Percentiles rank a stretch among this genome's conserved stretches.
These are phyloP conservation scores for Caenorhabditis uteleia DNA, from an alignment of 2,888 invertebrate genomes.

Conservation along the genomic window DNA sequence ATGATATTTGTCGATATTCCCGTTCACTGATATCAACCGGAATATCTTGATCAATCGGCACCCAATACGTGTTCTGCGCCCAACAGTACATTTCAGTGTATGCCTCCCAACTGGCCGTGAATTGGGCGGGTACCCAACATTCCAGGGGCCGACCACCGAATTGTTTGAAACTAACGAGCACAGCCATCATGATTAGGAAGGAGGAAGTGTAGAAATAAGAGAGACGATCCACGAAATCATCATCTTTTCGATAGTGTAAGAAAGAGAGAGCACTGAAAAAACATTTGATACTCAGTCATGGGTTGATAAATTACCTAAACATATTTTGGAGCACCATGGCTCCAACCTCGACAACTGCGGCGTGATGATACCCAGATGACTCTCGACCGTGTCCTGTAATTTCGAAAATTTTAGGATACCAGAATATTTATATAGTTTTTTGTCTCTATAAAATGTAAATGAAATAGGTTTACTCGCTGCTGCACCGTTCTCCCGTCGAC, in stretches of 20 bases:
- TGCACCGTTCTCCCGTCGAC: too few species aligned
- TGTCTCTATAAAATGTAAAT: background rate
- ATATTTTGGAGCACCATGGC: conserved; percentile 70
- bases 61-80: conserved; percentile 74
- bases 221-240: conserved; percentile 69
- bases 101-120: conserved; percentile 73
- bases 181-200: conserved; percentile 70
- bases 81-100: conserved; percentile 74
- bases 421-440: background rate
- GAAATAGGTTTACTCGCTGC: too few species aligned
- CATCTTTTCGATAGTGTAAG: conserved; percentile 67
- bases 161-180: conserved; percentile 69
- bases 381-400: conserved; percentile 56
- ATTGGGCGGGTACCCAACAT: conserved; percentile 72
- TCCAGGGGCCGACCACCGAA: conserved; percentile 69
- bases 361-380: conserved; percentile 55
- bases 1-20: conserved; percentile 68
- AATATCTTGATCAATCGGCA: conserved; percentile 69
- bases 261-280: conserved; percentile 66
- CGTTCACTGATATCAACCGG: conserved; percentile 70
- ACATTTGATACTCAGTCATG: background rate
- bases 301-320: conserved; percentile 51
- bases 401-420: background rate
- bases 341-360: conserved; percentile 67
- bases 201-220: conserved; percentile 69